These are phyloP conservation scores for Bembecia ichneumoniformis DNA, from an alignment of 2,888 invertebrate genomes.

Conservation along the genomic window DNA sequence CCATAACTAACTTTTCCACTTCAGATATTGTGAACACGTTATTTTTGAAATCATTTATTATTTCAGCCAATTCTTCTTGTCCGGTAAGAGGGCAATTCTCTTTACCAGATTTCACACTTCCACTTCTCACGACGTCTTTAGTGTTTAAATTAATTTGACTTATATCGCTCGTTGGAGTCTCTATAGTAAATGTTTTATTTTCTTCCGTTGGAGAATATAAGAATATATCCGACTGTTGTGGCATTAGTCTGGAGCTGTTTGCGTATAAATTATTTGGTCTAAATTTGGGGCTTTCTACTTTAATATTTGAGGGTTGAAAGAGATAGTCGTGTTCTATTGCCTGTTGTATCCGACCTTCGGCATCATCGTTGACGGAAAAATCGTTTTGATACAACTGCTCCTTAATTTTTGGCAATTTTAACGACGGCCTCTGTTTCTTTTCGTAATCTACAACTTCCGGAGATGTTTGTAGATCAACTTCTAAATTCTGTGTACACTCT, in stretches of 20 bases:
- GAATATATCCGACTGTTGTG: slow-evolving; percentile 58
- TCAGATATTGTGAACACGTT: slow-evolving; percentile 88
- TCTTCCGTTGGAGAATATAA: slow-evolving; percentile 67
- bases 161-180: slow-evolving; percentile 66
- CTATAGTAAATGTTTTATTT: slow-evolving; percentile 56
- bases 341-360: slow-evolving; percentile 54
- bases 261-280: slow-evolving; percentile 62
- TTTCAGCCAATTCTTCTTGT: slow-evolving; percentile 87
- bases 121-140: slow-evolving; percentile 49
- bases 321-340: slow-evolving; percentile 73
- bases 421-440: slow-evolving; percentile 59
- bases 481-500: slow-evolving; percentile 57
- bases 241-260: slow-evolving; percentile 55
- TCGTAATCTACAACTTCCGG: slow-evolving; percentile 19
- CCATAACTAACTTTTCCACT: slow-evolving; percentile 87
- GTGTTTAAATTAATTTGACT: slow-evolving; percentile 60
- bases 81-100: slow-evolving; percentile 55
- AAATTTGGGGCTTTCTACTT: slow-evolving; percentile 66
- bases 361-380: slow-evolving; percentile 41
- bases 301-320: slow-evolving; percentile 75
- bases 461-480: slow-evolving; percentile 32
- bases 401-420: slow-evolving; percentile 52
- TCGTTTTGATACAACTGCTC: slow-evolving; percentile 69
- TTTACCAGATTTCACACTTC: slow-evolving; percentile 56
- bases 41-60: slow-evolving; percentile 91